Evolutionary conservation across 2,113 vertebrate species (phyloP), one percentile per base, ranked within the genome.

Genomic region (Grus americana): DNA sequence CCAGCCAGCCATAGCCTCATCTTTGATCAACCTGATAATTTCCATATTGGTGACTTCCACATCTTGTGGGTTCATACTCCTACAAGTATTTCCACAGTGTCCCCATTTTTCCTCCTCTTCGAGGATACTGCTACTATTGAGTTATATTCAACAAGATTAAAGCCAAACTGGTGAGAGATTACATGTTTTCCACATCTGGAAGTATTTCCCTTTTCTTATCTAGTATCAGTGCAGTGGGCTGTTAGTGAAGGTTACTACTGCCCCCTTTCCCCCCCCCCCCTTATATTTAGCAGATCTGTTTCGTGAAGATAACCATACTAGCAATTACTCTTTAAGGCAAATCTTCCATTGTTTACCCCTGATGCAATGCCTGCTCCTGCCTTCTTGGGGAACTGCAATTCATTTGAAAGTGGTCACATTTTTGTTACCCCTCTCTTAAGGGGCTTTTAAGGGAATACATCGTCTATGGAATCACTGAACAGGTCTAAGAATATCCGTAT

Each of bases 261-360:
- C 11, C 23, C 4, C 22, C 15, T 79, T 32, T 17, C 3, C 0
- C 1, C 4, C 7, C 26, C 4, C 22, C 17, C 26, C 15, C 29
- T 32, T 71, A 7, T 36, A 34, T 66, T 47, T 76, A 59, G 26
- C 26, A 75, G 34, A 78, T 54, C 29, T 54, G n/a, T 7, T 44
- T 93, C n/a, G 44, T 74, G 40, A 79, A 82, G 12, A 20, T 20
- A 81, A n/a, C 16, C 1, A 9, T 34, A 24, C 8, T 34, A 52
- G 49, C 65, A 82, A 55, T 79, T 49, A 23, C 27, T 44, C 5
- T 49, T 38, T 55, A 19, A 36, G 32, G 66, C 24, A 79, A 55
- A 30, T 59, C 24, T 26, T 63, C 58, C 22, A 30, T 44, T 16
- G 34, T 65, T 65, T 74, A 46, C 7, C 13, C 15, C 27, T 0